These are phyloP conservation scores for Brachionus sp. DNA, from an alignment of 1,140 invertebrate genomes.

Conservation along the genomic window DNA sequence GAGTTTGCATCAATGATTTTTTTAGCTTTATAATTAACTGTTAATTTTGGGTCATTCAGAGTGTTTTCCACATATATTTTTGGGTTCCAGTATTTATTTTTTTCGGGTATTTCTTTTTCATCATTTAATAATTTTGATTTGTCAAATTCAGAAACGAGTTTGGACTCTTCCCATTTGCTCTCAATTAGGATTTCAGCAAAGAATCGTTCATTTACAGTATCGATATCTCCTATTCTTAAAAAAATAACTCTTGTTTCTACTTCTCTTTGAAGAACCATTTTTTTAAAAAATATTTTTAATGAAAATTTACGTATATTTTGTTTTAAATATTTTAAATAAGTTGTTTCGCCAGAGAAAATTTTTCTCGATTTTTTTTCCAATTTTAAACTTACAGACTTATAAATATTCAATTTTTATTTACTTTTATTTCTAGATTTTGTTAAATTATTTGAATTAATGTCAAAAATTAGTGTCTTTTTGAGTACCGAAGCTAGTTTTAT, in stretches of 20 bases:
- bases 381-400: no score
- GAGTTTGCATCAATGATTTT: not conserved
- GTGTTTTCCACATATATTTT: not conserved
- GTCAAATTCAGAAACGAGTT: not conserved
- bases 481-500: no score
- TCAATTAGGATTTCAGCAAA: slow-evolving; percentile 46
- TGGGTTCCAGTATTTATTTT: slow-evolving; percentile 24
- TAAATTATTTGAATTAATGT: no score
- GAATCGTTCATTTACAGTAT: slow-evolving; percentile 47
- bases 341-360: no score
- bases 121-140: not conserved
- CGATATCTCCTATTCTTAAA: slow-evolving; percentile 47
- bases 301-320: no score
- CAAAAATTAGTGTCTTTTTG: no score
- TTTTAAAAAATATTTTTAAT: no score
- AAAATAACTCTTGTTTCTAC: slow-evolving; percentile 20
- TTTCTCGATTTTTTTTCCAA: no score
- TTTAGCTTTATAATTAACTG: not conserved
- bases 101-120: not conserved
- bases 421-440: no score
- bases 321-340: no score
- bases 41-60: slow-evolving; percentile 25
- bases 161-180: slow-evolving; percentile 28
- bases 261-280: no score
- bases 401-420: no score